Percentiles rank a stretch among this genome's conserved stretches.
phyloP scores from a whole-genome alignment of 2,888 invertebrate species.

The Muschampia staudingeri region DNA sequence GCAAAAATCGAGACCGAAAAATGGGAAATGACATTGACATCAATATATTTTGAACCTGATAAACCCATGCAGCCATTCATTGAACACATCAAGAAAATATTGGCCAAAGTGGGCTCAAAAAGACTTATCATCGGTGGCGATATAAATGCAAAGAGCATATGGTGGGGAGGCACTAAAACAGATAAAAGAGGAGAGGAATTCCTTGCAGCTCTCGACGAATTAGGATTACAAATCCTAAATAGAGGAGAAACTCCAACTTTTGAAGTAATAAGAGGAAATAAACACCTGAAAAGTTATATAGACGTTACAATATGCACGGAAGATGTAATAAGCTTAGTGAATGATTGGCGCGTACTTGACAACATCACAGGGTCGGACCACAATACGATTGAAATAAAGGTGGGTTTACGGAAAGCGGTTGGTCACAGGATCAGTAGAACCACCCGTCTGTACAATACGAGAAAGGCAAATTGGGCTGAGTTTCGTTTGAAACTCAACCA shows the following conservation, averaged over 20 bases:
- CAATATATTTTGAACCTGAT: background rate
- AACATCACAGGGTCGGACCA: background rate
- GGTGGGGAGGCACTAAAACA: too few species aligned
- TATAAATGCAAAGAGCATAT: too few species aligned
- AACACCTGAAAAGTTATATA: background rate
- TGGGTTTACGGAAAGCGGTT: background rate
- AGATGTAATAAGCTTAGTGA: background rate
- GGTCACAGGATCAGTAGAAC: background rate
- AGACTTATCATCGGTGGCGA: background rate
- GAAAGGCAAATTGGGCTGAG: background rate
- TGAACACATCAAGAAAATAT: background rate
- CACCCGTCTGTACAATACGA: background rate
- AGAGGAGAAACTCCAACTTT: background rate
- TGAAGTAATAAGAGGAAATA: background rate
- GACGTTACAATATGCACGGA: background rate
- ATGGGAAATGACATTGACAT: background rate
- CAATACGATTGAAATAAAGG: background rate
- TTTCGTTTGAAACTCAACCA: background rate
- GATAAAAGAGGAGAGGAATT: background rate
- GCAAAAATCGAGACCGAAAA: background rate
- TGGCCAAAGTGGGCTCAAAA: background rate
- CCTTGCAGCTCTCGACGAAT: background rate
- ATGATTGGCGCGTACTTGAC: background rate
- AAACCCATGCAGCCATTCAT: background rate
- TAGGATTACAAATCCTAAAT: background rate